A percentile compares a stretch with the other conserved stretches of the same genome.
These are phyloP conservation scores for Umimayanthus chanpuru DNA, from an alignment of 92 coral and sea anemone species.

Conservation along the genomic window DNA sequence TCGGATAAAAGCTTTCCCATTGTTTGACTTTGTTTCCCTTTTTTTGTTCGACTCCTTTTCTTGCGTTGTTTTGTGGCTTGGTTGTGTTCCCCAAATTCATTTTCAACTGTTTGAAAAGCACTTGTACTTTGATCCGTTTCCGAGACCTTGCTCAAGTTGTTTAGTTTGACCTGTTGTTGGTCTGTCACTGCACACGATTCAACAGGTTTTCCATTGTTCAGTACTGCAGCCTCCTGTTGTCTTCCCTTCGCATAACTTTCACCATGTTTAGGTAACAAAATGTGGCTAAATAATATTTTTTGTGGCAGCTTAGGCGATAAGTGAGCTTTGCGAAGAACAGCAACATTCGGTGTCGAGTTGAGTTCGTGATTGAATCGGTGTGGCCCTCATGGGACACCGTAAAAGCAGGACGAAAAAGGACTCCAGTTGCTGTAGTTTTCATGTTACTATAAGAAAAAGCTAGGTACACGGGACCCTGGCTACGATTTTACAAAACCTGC, in stretches of 20 bases:
- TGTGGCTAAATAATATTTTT: constrained; percentile 6
- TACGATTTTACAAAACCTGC: too few species aligned
- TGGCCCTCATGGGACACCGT: too few species aligned
- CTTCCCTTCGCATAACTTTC: neutral
- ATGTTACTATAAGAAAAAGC: too few species aligned
- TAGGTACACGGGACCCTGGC: too few species aligned
- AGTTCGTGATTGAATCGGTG: constrained; percentile 21
- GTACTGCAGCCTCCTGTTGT: neutral
- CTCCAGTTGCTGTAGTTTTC: too few species aligned
- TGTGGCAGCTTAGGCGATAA: neutral
- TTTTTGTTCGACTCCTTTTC: neutral
- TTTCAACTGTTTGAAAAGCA: neutral
- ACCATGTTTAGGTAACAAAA: constrained; percentile 11
- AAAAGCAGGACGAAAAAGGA: too few species aligned
- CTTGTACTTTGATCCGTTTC: neutral
- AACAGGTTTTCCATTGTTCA: neutral
- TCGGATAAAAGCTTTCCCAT: neutral
- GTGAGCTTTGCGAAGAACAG: neutral
- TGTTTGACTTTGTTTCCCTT: neutral
- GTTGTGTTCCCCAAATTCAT: neutral
- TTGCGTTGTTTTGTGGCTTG: neutral
- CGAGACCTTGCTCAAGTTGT: neutral
- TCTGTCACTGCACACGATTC: neutral
- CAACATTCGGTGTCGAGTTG: neutral
- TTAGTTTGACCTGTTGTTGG: neutral